Conservation (phyloP, 2,797 vertebrate genomes). For the Sebastes nivosus region DNA sequence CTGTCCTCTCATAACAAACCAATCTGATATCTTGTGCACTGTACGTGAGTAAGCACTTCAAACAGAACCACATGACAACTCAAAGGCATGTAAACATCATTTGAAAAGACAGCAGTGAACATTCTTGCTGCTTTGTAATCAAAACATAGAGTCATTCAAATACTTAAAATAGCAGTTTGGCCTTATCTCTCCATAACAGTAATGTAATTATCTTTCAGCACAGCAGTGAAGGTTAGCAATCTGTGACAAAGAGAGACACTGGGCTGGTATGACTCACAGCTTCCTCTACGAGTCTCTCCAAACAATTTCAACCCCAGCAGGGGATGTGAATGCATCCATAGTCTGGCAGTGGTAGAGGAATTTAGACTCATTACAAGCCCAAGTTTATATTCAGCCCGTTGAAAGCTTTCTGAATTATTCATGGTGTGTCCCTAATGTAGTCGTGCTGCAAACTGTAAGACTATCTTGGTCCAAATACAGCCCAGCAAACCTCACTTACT, state of each 20-base stretch:
- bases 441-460: slow-evolving; percentile 68
- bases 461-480: slow-evolving; percentile 60
- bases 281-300: slow-evolving; percentile 71
- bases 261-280: slow-evolving; percentile 72
- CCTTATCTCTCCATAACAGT: slow-evolving; percentile 66
- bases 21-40: slow-evolving; percentile 12
- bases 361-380: slow-evolving; percentile 74
- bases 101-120: slow-evolving; percentile 49
- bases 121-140: slow-evolving; percentile 56
- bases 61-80: slow-evolving; percentile 27
- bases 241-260: slow-evolving; percentile 72
- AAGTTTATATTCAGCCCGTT: slow-evolving; percentile 69
- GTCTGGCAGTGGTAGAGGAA: slow-evolving; percentile 70
- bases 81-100: slow-evolving; percentile 46
- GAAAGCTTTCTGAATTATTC: slow-evolving; percentile 78
- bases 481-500: slow-evolving; percentile 52
- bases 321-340: slow-evolving; percentile 68
- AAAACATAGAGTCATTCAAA: slow-evolving; percentile 58
- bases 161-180: slow-evolving; percentile 67
- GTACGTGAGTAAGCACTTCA: slow-evolving; percentile 9
- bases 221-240: slow-evolving; percentile 75
- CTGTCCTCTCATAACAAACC: slow-evolving; percentile 1
- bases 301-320: slow-evolving; percentile 74
- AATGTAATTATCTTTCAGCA: slow-evolving; percentile 71
- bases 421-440: slow-evolving; percentile 72